Evolutionary conservation across 2,797 vertebrate genomes (phyloP), one percentile per base, ranked within the genome.

Genomic region (Pseudotriccus pelzelni): DNA sequence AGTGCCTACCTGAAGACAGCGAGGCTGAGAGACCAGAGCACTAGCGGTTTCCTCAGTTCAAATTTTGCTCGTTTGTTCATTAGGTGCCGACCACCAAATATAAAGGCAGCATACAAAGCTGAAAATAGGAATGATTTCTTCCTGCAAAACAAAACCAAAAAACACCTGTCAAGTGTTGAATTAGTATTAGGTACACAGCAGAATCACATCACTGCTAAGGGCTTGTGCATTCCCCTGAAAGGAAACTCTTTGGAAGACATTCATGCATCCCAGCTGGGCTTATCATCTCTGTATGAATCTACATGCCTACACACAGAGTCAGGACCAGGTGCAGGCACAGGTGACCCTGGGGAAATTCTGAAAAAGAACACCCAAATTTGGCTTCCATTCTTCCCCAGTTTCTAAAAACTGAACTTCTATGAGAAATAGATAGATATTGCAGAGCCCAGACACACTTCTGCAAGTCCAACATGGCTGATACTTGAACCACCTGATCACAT

Each of bases 41-140:
- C 99, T 95, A 99, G 97, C 0, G 99, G 99, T 97, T 99, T 99
- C 97, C 99, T 98, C 98, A 99, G 94, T 84, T 99, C 99, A 98
- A 99, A 99, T 97, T 99, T 99, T 66, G 99, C 99, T 95, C 99
- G 98, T 92, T 99, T 99, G 96, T 99, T 99, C 99, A 99, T 99
- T 90, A 99, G 97, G 98, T 98, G 99, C 85, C 99, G 98, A 23
- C 99, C 99, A 14, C 99, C 99, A 63, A 99, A 98, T 98, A 99
- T 99, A 87, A 98, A 99, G 97, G 99, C 99, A 93, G 98, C 99
- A 1, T 99, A 99, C 77, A 99, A 98, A 11, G 99, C 99, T 13
- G 99, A 98, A 98, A 99, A 99, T 53, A 99, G 98, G 97, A 99
- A 99, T 15, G 99, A 99, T 87, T 99, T 99, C 98, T 99, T 99